These are phyloP conservation scores for Caenorhabditis afra DNA, from an alignment of 2,888 invertebrate genomes.

Conservation along the genomic window DNA sequence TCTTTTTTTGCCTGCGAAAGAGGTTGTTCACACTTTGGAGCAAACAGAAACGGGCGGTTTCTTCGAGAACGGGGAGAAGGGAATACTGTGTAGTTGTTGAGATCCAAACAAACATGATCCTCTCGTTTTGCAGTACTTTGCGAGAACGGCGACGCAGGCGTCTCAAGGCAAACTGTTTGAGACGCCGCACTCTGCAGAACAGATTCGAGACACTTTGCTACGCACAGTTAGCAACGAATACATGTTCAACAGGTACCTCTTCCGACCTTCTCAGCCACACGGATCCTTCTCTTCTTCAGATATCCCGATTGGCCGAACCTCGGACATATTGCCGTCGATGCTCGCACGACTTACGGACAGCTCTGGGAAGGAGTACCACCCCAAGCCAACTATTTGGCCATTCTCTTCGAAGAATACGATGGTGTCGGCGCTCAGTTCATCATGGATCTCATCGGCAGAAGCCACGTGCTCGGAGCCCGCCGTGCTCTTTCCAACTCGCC, in stretches of 20 bases:
- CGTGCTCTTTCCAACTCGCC: constrained; percentile 76
- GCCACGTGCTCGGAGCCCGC: constrained; percentile 71
- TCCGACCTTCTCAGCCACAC: no score
- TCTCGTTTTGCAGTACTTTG: constrained; percentile 74
- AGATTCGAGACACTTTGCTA: constrained; percentile 63
- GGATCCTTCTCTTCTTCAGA: constrained; percentile 2
- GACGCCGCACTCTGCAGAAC: constrained; percentile 68
- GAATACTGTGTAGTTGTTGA: constrained; percentile 15
- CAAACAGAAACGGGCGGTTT: constrained; percentile 24
- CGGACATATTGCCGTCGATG: constrained; percentile 74
- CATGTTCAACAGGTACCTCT: constrained; percentile 62
- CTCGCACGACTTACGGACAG: constrained; percentile 75
- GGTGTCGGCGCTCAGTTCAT: constrained; percentile 76
- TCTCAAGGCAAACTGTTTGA: constrained; percentile 72
- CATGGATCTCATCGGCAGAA: constrained; percentile 74
- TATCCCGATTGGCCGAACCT: constrained; percentile 80
- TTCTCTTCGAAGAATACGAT: constrained; percentile 78
- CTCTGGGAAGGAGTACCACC: constrained; percentile 76
- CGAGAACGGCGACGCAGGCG: constrained; percentile 70
- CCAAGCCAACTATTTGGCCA: constrained; percentile 76
- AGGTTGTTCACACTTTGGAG: constrained; percentile 32
- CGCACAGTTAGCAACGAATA: constrained; percentile 70
- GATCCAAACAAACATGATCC: constrained; percentile 5
- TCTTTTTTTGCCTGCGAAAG: constrained; percentile 18
- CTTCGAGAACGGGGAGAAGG: constrained; percentile 3